Conservation (phyloP, 2,113 vertebrate species). For the Prunella himalayana region DNA sequence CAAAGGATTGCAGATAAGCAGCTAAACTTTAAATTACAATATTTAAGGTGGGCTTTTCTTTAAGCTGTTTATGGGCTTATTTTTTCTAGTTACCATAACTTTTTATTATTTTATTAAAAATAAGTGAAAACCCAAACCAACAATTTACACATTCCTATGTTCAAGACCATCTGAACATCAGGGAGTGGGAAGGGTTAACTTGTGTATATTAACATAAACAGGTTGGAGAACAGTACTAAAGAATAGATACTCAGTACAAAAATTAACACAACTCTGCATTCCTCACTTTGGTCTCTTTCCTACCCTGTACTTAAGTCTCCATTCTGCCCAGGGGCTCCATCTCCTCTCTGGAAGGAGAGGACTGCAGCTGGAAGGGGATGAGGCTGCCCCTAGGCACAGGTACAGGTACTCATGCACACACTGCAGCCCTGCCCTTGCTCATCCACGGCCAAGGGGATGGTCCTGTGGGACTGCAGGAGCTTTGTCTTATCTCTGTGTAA, state of each 20-base stretch:
- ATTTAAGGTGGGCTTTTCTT: not conserved
- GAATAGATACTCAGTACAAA: not conserved
- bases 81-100: not conserved
- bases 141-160: not conserved
- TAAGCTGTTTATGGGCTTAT: not conserved
- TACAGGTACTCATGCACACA: fast-evolving
- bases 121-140: not conserved
- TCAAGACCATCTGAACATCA: not conserved
- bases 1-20: not conserved
- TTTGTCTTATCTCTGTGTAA: not conserved
- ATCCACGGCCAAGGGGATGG: fast-evolving
- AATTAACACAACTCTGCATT: not conserved
- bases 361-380: not conserved
- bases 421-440: not conserved
- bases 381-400: not conserved
- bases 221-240: not conserved
- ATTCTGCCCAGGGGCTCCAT: not conserved
- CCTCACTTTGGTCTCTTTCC: not conserved
- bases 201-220: not conserved
- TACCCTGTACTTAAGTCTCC: not conserved
- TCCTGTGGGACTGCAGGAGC: not conserved
- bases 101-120: not conserved
- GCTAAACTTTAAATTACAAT: not conserved
- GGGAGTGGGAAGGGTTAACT: not conserved
- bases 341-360: not conserved